phyloP scores from a whole-genome alignment of 2,113 vertebrate genomes.

The Leptobrachium leishanense region DNA sequence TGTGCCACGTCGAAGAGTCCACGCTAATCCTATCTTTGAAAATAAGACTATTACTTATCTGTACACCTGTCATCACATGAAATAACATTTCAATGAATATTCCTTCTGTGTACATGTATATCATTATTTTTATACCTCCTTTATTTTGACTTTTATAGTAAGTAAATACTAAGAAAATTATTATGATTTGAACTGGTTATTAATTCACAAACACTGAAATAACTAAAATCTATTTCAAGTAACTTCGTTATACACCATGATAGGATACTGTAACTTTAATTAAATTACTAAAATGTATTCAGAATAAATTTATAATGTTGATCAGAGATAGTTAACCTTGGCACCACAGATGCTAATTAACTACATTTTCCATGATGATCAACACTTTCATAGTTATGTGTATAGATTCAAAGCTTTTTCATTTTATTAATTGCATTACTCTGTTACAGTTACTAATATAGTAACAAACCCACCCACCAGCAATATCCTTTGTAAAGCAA shows the following conservation, averaged over 20 bases:
- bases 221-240: neutral
- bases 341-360: too few relatives aligned
- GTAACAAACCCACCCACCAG: too few relatives aligned
- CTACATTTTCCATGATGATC: too few relatives aligned
- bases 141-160: neutral
- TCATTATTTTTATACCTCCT: neutral
- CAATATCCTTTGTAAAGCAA: too few relatives aligned
- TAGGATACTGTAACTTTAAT: too few relatives aligned
- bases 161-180: neutral
- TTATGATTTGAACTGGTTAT: neutral
- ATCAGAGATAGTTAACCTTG: too few relatives aligned
- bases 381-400: too few relatives aligned
- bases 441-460: too few relatives aligned
- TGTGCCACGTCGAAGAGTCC: neutral
- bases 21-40: slow-evolving; percentile 4
- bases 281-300: neutral
- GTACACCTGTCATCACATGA: slow-evolving; percentile 1
- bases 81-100: neutral
- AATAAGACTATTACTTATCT: slow-evolving; percentile 6
- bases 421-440: too few relatives aligned
- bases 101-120: neutral
- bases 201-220: neutral
- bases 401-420: too few relatives aligned
- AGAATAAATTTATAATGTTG: neutral
- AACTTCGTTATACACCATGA: too few relatives aligned